These are phyloP conservation scores for Hofmannophila pseudospretella DNA, from an alignment of 2,888 invertebrate species.

Conservation along the genomic window DNA sequence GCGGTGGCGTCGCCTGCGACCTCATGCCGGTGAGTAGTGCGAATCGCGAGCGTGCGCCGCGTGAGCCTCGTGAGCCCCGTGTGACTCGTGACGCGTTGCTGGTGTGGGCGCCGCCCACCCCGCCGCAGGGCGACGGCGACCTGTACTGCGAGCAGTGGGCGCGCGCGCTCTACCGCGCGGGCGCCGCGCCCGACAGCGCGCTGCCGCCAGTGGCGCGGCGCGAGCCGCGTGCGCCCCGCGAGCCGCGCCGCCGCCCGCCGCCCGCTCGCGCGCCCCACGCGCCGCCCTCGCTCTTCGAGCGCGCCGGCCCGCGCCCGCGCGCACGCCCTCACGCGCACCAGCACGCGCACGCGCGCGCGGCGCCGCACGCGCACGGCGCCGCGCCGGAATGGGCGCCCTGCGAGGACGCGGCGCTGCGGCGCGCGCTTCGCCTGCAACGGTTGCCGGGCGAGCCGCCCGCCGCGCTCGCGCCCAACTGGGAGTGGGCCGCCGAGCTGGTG, in stretches of 20 bases:
- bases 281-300: slow-evolving; percentile 84
- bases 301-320: slow-evolving; percentile 85
- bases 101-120: slow-evolving; percentile 99
- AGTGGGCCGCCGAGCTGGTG: slow-evolving; percentile 94
- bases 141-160: slow-evolving; percentile 92
- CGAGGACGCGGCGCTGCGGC: slow-evolving; percentile 93
- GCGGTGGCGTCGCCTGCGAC: slow-evolving; percentile 80
- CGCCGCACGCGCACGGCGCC: slow-evolving; percentile 82
- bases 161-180: slow-evolving; percentile 89
- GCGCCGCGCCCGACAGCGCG: slow-evolving; percentile 86
- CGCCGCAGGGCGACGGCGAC: slow-evolving; percentile 95
- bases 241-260: slow-evolving; percentile 75
- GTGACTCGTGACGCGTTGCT: slow-evolving; percentile 54
- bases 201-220: slow-evolving; percentile 78
- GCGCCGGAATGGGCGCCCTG: slow-evolving; percentile 93
- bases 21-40: slow-evolving; percentile 87
- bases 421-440: slow-evolving; percentile 85
- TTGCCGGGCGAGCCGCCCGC: slow-evolving; percentile 81
- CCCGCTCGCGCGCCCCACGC: slow-evolving; percentile 85
- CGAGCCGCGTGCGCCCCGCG: slow-evolving; percentile 76
- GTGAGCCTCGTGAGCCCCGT: neutral
- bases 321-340: slow-evolving; percentile 79
- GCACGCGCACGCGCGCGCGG: slow-evolving; percentile 84
- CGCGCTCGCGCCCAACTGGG: slow-evolving; percentile 97
- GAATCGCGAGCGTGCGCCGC: neutral